Percentiles rank a stretch among this genome's conserved stretches.
Evolutionary conservation across 2,888 invertebrate genomes (phyloP).

Genomic region (Oxystoma pomonae): DNA sequence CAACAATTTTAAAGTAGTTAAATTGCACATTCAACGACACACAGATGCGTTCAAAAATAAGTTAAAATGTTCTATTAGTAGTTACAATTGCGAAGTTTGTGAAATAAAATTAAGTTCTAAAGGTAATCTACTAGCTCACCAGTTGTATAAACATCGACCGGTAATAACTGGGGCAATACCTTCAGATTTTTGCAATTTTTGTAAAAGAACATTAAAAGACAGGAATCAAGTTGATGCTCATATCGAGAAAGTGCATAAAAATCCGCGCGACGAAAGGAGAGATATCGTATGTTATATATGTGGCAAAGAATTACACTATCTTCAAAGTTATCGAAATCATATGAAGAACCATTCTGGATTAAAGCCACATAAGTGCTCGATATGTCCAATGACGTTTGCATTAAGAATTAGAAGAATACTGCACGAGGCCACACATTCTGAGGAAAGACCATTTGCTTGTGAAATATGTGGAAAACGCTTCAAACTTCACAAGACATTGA

Average conservation of each 20-base stretch:
- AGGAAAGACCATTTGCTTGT: slow-evolving; percentile 40
- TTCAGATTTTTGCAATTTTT: slow-evolving; percentile 41
- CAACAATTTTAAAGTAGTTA: slow-evolving; percentile 6
- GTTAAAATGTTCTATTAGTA: slow-evolving; percentile 25
- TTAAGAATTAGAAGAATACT: slow-evolving; percentile 33
- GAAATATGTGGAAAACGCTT: slow-evolving; percentile 41
- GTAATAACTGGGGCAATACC: slow-evolving; percentile 46
- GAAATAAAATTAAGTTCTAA: slow-evolving; percentile 49
- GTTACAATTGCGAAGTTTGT: slow-evolving; percentile 50
- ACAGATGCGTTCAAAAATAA: too few relatives aligned
- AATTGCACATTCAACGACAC: not conserved
- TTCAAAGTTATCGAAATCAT: slow-evolving; percentile 29
- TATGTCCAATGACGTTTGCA: slow-evolving; percentile 51
- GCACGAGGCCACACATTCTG: slow-evolving; percentile 40
- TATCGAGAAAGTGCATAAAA: slow-evolving; percentile 40
- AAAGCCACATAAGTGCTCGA: slow-evolving; percentile 45
- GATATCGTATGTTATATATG: slow-evolving; percentile 37
- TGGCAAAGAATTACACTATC: slow-evolving; percentile 36
- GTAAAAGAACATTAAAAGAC: slow-evolving; percentile 37
- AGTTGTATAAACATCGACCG: slow-evolving; percentile 48
- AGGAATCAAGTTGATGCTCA: slow-evolving; percentile 47
- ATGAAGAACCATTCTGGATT: slow-evolving; percentile 48
- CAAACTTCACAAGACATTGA: slow-evolving; percentile 35
- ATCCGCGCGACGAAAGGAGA: slow-evolving; percentile 15
- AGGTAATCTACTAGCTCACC: slow-evolving; percentile 33